phyloP scores from a whole-genome alignment of 2,113 vertebrate genomes.

The Sylvietta virens region DNA sequence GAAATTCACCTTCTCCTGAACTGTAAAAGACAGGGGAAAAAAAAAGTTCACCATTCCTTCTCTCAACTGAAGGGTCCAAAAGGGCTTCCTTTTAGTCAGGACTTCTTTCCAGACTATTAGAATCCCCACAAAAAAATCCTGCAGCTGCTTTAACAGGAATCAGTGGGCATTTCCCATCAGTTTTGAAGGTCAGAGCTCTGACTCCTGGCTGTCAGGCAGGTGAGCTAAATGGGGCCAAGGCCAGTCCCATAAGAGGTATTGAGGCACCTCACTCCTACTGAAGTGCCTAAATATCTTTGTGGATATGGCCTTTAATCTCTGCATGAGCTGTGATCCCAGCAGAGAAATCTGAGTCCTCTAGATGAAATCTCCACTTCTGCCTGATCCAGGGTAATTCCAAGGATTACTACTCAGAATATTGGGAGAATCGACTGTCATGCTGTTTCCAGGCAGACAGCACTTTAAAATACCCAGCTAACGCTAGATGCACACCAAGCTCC shows the following conservation, averaged over 20 bases:
- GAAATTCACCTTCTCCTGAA: not conserved
- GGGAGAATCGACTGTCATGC: constrained; percentile 9
- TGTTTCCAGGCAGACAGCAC: constrained; percentile 6
- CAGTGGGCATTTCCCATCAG: not conserved
- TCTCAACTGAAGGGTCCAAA: not conserved
- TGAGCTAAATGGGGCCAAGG: not conserved
- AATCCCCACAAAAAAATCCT: not conserved
- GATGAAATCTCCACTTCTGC: constrained; percentile 54
- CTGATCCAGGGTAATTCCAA: constrained; percentile 64
- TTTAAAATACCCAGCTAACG: constrained; percentile 13
- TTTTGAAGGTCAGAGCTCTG: not conserved
- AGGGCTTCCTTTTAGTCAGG: not conserved
- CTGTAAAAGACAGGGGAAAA: rapidly evolving
- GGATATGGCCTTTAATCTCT: constrained; percentile 39
- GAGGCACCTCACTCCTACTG: not conserved
- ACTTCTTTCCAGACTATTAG: not conserved
- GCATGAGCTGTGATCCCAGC: constrained; percentile 5
- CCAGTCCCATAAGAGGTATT: not conserved
- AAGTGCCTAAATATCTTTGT: constrained; percentile 3
- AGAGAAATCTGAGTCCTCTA: constrained; percentile 51
- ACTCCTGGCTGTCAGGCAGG: not conserved
- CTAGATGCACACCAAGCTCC: not conserved
- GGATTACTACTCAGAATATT: constrained; percentile 58
- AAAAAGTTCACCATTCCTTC: not conserved
- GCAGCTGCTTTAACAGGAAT: not conserved